phyloP scores from a whole-genome alignment of 2,113 vertebrate genomes.

The Hemicordylus capensis region DNA sequence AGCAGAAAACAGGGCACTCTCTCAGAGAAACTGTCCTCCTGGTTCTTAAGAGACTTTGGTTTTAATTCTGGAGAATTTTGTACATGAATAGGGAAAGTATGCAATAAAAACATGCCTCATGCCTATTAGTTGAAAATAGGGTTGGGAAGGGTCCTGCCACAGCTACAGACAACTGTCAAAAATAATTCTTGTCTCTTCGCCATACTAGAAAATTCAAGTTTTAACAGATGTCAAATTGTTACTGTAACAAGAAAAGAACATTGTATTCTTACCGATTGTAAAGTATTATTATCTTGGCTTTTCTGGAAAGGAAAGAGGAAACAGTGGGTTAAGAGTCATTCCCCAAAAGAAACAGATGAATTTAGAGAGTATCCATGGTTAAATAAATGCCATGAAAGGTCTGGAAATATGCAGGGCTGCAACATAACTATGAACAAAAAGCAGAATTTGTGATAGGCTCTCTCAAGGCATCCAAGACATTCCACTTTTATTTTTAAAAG shows the following conservation, averaged over 20 bases:
- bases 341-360: neutral
- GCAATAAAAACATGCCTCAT: neutral
- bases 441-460: neutral
- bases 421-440: neutral
- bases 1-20: neutral
- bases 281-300: conserved; percentile 39
- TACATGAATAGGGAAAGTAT: neutral
- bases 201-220: neutral
- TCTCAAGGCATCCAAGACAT: no score
- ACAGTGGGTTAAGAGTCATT: neutral
- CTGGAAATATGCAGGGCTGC: neutral
- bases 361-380: neutral
- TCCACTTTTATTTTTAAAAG: neutral
- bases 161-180: neutral
- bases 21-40: no score
- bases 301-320: conserved; percentile 36
- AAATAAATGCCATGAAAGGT: neutral
- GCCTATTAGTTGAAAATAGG: neutral
- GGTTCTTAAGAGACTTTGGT: no score
- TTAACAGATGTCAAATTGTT: neutral
- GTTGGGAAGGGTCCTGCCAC: neutral
- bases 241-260: neutral
- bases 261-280: neutral
- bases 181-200: neutral
- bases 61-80: no score